These are phyloP conservation scores for Plutomurus gul DNA, from an alignment of 1,140 invertebrate species.

Conservation along the genomic window DNA sequence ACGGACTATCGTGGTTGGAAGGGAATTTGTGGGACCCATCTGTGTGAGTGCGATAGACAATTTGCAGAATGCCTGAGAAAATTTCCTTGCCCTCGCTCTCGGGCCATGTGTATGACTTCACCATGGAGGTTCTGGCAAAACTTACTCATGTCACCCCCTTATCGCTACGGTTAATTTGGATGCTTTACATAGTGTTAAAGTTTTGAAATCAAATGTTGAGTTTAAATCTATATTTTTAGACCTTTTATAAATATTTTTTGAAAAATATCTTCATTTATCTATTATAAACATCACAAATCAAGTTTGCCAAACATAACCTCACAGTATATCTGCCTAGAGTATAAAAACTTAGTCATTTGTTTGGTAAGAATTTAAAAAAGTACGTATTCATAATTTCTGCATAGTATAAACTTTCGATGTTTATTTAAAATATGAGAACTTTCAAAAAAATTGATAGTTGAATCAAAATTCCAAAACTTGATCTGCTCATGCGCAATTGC, in stretches of 20 bases:
- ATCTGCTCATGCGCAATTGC: no score
- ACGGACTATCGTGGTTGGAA: slow-evolving; percentile 70
- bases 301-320: background rate
- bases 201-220: background rate
- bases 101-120: slow-evolving; percentile 50
- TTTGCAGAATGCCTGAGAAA: slow-evolving; percentile 77
- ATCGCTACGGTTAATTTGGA: background rate
- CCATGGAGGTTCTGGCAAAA: slow-evolving; percentile 54
- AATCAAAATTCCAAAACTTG: no score
- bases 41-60: slow-evolving; percentile 83
- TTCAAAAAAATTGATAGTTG: no score
- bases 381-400: no score
- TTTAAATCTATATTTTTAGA: background rate
- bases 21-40: slow-evolving; percentile 71
- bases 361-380: no score
- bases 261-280: background rate
- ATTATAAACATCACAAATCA: background rate
- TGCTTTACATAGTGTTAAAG: background rate
- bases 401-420: no score
- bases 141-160: slow-evolving; percentile 46
- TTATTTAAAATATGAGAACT: no score
- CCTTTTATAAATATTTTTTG: background rate
- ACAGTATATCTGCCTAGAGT: slow-evolving; percentile 5
- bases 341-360: slow-evolving; percentile 10
- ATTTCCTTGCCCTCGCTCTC: slow-evolving; percentile 72